These are phyloP conservation scores for Pseudomyrmex concolor DNA, from an alignment of 1,140 invertebrate species.

Conservation along the genomic window DNA sequence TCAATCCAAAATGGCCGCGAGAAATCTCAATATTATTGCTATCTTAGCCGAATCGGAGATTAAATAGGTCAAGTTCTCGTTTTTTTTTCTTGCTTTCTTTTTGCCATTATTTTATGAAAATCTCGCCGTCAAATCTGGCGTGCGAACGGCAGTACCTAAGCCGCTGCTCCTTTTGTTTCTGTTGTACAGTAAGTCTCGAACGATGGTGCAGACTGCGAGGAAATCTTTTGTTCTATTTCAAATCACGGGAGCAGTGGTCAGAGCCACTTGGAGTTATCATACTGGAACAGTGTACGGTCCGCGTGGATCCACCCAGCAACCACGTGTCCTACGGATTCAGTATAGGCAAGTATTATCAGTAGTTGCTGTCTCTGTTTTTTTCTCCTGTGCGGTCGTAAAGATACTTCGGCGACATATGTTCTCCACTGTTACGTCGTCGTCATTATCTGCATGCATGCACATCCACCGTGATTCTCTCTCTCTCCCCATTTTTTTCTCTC, in stretches of 20 bases:
- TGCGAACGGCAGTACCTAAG: constrained; percentile 8
- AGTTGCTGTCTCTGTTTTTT: neutral
- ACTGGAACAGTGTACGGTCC: constrained; percentile 93
- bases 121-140: neutral
- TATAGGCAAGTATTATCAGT: constrained; percentile 79
- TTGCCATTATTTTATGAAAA: constrained; percentile 10
- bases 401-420: neutral
- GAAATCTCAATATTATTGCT: neutral
- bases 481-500: too few relatives aligned
- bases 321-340: constrained; percentile 83
- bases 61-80: neutral
- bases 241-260: constrained; percentile 94
- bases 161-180: constrained; percentile 58
- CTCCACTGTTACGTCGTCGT: neutral
- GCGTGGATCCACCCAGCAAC: constrained; percentile 87
- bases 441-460: neutral
- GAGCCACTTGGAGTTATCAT: constrained; percentile 95
- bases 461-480: neutral
- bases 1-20: too few relatives aligned
- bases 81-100: neutral
- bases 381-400: neutral
- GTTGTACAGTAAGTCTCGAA: constrained; percentile 90
- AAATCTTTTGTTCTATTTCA: constrained; percentile 97
- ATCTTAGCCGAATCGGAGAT: neutral
- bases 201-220: constrained; percentile 96